Evolutionary conservation across 92 coral and sea anemone genomes (phyloP), one percentile per base, ranked within the genome.

Genomic region (Parazoanthus darwini): DNA sequence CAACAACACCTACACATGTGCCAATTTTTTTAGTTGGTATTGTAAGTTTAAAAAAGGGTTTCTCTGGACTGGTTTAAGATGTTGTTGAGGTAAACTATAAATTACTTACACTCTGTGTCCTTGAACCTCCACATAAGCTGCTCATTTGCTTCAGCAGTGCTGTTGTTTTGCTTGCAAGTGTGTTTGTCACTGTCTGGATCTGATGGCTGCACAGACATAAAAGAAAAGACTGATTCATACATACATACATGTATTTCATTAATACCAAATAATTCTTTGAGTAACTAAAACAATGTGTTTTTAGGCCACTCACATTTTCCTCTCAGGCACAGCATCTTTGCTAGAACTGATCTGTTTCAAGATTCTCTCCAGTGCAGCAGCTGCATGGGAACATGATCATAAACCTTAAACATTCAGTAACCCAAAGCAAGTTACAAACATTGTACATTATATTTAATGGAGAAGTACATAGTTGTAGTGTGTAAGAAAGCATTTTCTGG

Each of bases 121-220:
- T 88, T 59, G 78, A 90, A 36, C 98, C 94, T 48, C 93, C 94
- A 82, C 96, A 94, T 13, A 94, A 63, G 8, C 90, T 79, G 42
- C 94, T 93, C 99, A 97, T 97, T 77, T 91, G 89, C 82, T 95
- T 97, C 63, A 94, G 92, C 84, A 87, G 37, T 26, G 35, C 54
- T 33, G 99, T 95, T 63, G 99, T 97, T 58, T 91, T 90, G 74
- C 90, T 73, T n/a, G 95, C 98, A 68, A 97, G 91, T 67, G 96
- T 85, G 84, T 97, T 97, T 29, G 99, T 97, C 25, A 96, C 98
- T 86, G 82, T 92, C 81, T 97, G 98, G 74, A 95, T 94, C 44
- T 94, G 94, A 75, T 97, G 98, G 68, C 99, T 97, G 84, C 39
- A 71, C 63, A n/a, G 42, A 26, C 9, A 43, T 8, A 23, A 13